Evolutionary conservation across 2,888 invertebrate genomes (phyloP).

Genomic region (Andrena trimmerana): DNA sequence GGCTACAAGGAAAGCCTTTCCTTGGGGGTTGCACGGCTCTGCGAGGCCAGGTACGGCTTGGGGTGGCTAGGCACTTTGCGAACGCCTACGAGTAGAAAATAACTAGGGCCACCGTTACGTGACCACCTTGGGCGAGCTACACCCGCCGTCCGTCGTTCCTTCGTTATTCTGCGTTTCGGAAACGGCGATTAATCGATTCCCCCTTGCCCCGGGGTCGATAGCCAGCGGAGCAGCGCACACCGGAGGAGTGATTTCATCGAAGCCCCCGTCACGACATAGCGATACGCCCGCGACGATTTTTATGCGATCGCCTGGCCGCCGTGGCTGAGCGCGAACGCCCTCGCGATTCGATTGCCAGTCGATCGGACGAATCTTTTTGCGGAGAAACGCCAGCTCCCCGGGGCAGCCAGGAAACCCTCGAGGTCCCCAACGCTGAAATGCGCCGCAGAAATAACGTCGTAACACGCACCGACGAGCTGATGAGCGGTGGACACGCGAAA

Average conservation of each 20-base stretch:
- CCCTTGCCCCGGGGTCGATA: not conserved
- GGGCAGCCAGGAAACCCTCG: constrained; percentile 43
- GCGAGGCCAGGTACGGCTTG: constrained; percentile 18
- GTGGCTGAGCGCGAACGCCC: not conserved
- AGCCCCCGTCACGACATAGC: too few species aligned
- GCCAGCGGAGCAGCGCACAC: not conserved
- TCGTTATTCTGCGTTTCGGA: constrained; percentile 37
- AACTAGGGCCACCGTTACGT: constrained; percentile 42
- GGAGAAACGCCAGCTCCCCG: constrained; percentile 42
- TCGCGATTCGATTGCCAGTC: not conserved
- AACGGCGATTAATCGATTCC: constrained; percentile 29
- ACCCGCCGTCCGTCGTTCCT: not conserved
- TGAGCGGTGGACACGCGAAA: constrained; percentile 83
- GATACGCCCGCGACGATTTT: not conserved
- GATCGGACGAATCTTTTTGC: constrained; percentile 36
- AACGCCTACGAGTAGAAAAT: constrained; percentile 47
- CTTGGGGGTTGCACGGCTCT: constrained; percentile 49
- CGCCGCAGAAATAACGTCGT: constrained; percentile 76
- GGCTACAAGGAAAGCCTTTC: constrained; percentile 81
- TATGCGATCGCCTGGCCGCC: too few species aligned
- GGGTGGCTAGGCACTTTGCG: constrained; percentile 41
- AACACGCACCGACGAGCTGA: constrained; percentile 79
- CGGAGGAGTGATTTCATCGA: not conserved
- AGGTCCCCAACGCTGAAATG: constrained; percentile 56
- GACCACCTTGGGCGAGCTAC: constrained; percentile 15